A percentile compares a stretch with the other conserved stretches of the same genome.
Conservation (phyloP, 2,113 vertebrate genomes). For the Chionodraco myersi region DNA sequence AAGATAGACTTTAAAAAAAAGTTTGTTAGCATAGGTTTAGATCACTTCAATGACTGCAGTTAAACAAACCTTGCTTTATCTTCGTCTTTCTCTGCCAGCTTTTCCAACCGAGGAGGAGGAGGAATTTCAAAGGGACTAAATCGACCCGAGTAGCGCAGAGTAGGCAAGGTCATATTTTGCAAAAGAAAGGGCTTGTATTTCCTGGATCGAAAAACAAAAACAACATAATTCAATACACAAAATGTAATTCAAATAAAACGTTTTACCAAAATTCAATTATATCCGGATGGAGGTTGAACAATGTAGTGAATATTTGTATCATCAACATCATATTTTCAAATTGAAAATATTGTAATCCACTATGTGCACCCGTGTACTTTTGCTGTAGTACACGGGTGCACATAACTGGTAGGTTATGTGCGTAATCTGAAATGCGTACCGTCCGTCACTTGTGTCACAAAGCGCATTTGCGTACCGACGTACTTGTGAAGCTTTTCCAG, state of each 20-base stretch:
- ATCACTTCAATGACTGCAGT: background rate
- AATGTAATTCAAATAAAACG: background rate
- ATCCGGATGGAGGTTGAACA: background rate
- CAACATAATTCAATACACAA: slow-evolving; percentile 1
- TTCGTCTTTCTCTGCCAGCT: slow-evolving; percentile 32
- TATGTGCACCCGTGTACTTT: too few relatives aligned
- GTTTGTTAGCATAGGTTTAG: background rate
- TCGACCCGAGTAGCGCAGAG: slow-evolving; percentile 81
- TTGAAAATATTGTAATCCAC: background rate
- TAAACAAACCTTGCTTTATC: slow-evolving; percentile 66
- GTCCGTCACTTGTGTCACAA: too few relatives aligned
- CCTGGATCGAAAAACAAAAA: slow-evolving; percentile 72
- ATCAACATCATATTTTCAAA: background rate
- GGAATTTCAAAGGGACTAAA: slow-evolving; percentile 88
- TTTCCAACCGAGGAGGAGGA: slow-evolving; percentile 55
- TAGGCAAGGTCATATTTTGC: slow-evolving; percentile 87
- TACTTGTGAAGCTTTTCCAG: too few relatives aligned
- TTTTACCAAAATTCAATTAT: background rate
- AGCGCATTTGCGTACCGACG: too few relatives aligned
- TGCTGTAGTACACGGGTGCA: too few relatives aligned
- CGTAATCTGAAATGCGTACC: too few relatives aligned
- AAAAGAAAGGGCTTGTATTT: slow-evolving; percentile 87
- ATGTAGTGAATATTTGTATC: background rate
- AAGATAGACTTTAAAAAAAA: background rate
- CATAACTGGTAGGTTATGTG: too few relatives aligned